Evolutionary conservation across 2,113 vertebrate genomes (phyloP).

Genomic region (Odontesthes bonariensis): DNA sequence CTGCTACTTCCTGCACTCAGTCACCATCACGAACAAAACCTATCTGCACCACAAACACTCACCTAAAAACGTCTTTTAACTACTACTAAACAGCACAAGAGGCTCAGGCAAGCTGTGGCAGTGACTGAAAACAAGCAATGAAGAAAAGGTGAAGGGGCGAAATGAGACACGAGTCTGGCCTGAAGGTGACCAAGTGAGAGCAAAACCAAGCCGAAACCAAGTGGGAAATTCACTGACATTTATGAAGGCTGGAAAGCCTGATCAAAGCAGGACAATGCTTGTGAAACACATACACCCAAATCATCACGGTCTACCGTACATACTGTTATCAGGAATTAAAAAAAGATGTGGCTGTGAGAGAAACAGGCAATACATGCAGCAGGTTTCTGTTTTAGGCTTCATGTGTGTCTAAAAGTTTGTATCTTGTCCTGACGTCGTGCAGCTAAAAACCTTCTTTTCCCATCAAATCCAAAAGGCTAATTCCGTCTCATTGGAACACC

Average conservation of each 20-base stretch:
- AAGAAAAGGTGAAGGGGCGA: conserved; percentile 40
- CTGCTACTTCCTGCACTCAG: no score
- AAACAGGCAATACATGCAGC: neutral
- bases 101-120: conserved; percentile 11
- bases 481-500: no score
- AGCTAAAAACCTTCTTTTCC: no score
- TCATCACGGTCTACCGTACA: conserved; percentile 11
- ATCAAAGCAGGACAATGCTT: neutral
- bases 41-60: no score
- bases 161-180: conserved; percentile 18
- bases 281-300: neutral
- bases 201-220: neutral
- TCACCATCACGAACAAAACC: no score
- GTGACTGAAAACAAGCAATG: conserved; percentile 24
- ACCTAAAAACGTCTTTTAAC: no score
- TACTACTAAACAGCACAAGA: neutral
- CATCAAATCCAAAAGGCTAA: no score
- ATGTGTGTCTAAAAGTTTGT: no score
- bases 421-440: no score
- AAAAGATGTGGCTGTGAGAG: neutral
- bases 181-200: conserved; percentile 52
- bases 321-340: neutral
- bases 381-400: no score
- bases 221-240: conserved; percentile 68
- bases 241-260: conserved; percentile 11